These are phyloP conservation scores for Drosophila kepulauana DNA, from an alignment of 1,140 invertebrate species.

Conservation along the genomic window DNA sequence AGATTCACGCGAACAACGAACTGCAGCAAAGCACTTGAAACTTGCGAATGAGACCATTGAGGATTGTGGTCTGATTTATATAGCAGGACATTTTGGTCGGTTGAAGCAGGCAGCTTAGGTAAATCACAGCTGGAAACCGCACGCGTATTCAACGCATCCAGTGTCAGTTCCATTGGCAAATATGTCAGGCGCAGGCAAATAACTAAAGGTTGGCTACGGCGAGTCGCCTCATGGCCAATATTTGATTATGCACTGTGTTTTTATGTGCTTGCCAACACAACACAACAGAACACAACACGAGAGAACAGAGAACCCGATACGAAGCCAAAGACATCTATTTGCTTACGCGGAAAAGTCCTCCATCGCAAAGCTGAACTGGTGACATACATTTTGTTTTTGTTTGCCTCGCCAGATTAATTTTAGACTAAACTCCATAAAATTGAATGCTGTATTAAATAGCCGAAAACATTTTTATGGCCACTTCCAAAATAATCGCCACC, in stretches of 20 bases:
- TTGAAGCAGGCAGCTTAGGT: slow-evolving; percentile 37
- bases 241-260: slow-evolving; percentile 79
- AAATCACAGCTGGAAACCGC: slow-evolving; percentile 64
- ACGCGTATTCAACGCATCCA: slow-evolving; percentile 49
- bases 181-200: slow-evolving; percentile 75
- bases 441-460: slow-evolving; percentile 35
- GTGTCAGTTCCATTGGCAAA: slow-evolving; percentile 71
- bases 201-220: slow-evolving; percentile 39
- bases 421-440: slow-evolving; percentile 58
- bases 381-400: slow-evolving; percentile 2
- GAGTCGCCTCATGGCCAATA: slow-evolving; percentile 58
- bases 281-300: slow-evolving; percentile 7
- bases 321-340: slow-evolving; percentile 42
- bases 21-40: slow-evolving; percentile 37
- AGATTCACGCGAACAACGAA: slow-evolving; percentile 2
- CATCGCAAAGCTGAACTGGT: not conserved
- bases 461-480: slow-evolving; percentile 30
- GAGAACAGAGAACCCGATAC: no score
- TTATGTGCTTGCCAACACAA: slow-evolving; percentile 62
- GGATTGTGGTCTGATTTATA: slow-evolving; percentile 41
- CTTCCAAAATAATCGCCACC: slow-evolving; percentile 16
- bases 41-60: slow-evolving; percentile 57
- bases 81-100: slow-evolving; percentile 35
- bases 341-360: slow-evolving; percentile 20
- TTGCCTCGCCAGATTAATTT: slow-evolving; percentile 57